Percentiles rank a stretch among this genome's conserved stretches.
These are phyloP conservation scores for Myotis findleyi DNA, from an alignment of 2,797 vertebrate species.

Conservation along the genomic window DNA sequence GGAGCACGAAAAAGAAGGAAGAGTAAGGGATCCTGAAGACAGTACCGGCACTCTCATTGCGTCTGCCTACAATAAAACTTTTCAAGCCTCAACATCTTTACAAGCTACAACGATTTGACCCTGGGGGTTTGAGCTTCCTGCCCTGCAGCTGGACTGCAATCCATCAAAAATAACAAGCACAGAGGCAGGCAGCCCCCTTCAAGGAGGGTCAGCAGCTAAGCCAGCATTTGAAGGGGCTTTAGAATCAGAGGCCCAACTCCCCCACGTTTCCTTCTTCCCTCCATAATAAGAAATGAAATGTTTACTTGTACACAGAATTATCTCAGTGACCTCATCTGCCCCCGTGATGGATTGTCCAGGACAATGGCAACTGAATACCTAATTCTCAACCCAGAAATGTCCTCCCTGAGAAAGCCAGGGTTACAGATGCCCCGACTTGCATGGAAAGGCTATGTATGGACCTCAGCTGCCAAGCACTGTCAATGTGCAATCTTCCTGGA, in stretches of 20 bases:
- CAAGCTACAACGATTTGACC: slow-evolving; percentile 44
- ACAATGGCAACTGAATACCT: slow-evolving; percentile 25
- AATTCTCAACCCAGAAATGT: neutral
- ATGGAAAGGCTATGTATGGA: neutral
- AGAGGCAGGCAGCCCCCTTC: slow-evolving; percentile 22
- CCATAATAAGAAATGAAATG: slow-evolving; percentile 45
- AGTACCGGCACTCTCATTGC: slow-evolving; percentile 3
- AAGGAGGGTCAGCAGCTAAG: slow-evolving; percentile 46
- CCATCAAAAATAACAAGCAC: slow-evolving; percentile 82
- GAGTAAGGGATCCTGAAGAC: slow-evolving; percentile 7
- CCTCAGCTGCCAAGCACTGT: neutral
- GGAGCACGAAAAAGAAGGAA: slow-evolving; percentile 30
- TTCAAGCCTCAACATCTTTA: slow-evolving; percentile 54
- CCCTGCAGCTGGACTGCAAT: slow-evolving; percentile 68
- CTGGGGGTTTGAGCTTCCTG: slow-evolving; percentile 53
- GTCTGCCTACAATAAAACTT: slow-evolving; percentile 1
- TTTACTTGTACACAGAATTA: slow-evolving; percentile 57
- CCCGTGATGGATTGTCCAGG: neutral
- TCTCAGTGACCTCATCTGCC: neutral
- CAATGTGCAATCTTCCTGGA: neutral
- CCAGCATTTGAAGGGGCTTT: slow-evolving; percentile 31
- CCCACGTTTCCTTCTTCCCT: neutral
- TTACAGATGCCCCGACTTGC: neutral
- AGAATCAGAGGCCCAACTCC: slow-evolving; percentile 32
- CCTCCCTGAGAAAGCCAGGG: neutral